Base-by-base conservation (phyloP, 2,113 vertebrate species). In the Aix galericulata region DNA sequence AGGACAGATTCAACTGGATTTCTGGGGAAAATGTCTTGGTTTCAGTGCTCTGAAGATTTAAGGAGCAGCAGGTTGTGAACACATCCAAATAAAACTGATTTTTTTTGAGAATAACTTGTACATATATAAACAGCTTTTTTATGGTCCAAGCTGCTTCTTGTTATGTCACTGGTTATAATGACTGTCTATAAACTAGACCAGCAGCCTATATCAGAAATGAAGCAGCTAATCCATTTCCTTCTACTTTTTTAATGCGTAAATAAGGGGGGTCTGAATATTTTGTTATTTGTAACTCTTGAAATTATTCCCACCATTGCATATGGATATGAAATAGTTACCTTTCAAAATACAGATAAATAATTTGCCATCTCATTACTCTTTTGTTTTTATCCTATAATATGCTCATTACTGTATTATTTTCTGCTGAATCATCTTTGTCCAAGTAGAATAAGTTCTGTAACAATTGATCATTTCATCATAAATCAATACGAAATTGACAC, bases 11-110 rank as follows among this genome's bases (percentile, higher is more conserved):
- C 68, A 59, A 75, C 71, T 90, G 74, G 92, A 88, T 91, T 85
- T 93, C 50, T 38, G 93, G 89, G 93, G 72, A 64, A 79, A 91
- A 86, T 46, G 82, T 93, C 53, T n/a, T 85, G 59, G 66, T 67
- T 94, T 63, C 89, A 58, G 38, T 91, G 71, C 91, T 93, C 88
- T 82, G 93, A 94, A 94, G 71, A 90, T 55, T 58, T 50, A 50
- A 93, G 92, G 67, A 97, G 83, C 96, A 91, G 94, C 85, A 94
- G 88, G 86, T 97, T 92, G 89, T 86, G 78, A 81, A 78, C 92
- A 53, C 91, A 84, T 84, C 55, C 87, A 91, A 83, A 88, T 58
- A 86, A 86, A 97, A 89, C 67, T 87, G 40, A 1, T 13, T 63
- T 32, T 44, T 75, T 23, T 94, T 88, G 17, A 87, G 77, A 89